Conservation (phyloP, 2,113 vertebrate species). For the Gobius niger region DNA sequence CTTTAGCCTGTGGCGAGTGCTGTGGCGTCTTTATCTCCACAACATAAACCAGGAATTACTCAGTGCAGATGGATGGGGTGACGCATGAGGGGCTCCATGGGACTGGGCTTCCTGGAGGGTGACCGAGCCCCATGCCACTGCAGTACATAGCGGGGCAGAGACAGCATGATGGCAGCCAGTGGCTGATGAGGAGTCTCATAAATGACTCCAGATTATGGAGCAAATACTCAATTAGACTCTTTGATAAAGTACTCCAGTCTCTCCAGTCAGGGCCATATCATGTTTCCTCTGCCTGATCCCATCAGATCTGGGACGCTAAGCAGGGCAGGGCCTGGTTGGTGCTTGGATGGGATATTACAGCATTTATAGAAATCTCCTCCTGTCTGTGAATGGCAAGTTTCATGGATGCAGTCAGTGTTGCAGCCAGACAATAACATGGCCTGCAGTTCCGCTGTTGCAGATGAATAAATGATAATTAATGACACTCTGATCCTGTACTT, state of each 20-base stretch:
- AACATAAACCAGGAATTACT: constrained; percentile 63
- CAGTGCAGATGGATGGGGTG: constrained; percentile 68
- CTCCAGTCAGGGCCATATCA: too few relatives aligned
- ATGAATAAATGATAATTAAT: too few relatives aligned
- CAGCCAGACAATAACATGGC: too few relatives aligned
- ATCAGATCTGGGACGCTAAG: too few relatives aligned
- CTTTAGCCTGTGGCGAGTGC: constrained; percentile 55
- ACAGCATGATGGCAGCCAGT: constrained; percentile 46
- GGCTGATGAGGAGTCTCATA: constrained; percentile 60
- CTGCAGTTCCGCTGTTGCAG: too few relatives aligned
- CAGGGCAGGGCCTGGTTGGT: too few relatives aligned
- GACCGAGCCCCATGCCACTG: constrained; percentile 63
- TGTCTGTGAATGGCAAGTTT: too few relatives aligned
- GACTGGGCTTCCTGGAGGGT: constrained; percentile 35
- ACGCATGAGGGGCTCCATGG: constrained; percentile 33
- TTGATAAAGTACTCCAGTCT: constrained; percentile 75
- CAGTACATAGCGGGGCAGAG: constrained; percentile 52
- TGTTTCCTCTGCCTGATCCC: constrained; percentile 30
- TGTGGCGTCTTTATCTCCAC: constrained; percentile 64
- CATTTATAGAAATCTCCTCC: too few relatives aligned
- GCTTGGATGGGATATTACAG: too few relatives aligned
- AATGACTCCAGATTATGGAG: constrained; percentile 70
- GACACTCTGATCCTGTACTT: too few relatives aligned
- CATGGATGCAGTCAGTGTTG: too few relatives aligned
- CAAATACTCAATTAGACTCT: constrained; percentile 77